phyloP scores from a whole-genome alignment of 2,113 vertebrate genomes.

The Sinocyclocheilus anophthalmus region DNA sequence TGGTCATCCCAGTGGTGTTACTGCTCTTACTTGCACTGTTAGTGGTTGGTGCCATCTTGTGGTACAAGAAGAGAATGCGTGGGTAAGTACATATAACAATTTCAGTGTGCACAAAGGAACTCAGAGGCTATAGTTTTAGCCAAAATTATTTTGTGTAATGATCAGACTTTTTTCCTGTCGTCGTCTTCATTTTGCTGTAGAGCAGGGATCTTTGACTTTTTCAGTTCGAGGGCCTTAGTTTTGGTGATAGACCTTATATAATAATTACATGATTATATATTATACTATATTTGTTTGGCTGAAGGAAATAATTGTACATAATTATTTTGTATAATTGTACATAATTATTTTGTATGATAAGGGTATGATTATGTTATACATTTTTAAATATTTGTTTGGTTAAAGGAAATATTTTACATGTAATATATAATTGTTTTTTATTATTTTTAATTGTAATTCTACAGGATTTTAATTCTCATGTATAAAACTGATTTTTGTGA shows the following conservation, averaged over 20 bases:
- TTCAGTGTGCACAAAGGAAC: neutral
- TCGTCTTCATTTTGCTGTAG: slow-evolving; percentile 17
- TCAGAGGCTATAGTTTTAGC: neutral
- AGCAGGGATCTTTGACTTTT: slow-evolving; percentile 11
- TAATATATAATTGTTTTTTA: neutral
- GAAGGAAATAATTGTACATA: neutral
- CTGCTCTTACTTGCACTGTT: slow-evolving; percentile 81
- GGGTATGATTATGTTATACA: neutral
- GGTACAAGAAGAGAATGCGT: slow-evolving; percentile 92
- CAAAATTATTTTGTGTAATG: neutral
- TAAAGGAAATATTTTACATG: neutral
- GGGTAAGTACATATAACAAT: slow-evolving; percentile 79
- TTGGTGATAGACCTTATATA: neutral
- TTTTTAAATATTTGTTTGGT: neutral
- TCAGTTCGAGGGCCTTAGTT: neutral
- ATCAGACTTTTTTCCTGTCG: slow-evolving; percentile 17
- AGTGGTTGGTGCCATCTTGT: slow-evolving; percentile 83
- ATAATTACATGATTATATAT: neutral
- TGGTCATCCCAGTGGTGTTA: slow-evolving; percentile 86
- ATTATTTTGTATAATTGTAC: neutral
- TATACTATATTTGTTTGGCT: neutral
- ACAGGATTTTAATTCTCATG: neutral
- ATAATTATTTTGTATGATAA: neutral
- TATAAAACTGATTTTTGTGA: too few species aligned
- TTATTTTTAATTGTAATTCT: neutral